phyloP scores from a whole-genome alignment of 2,888 invertebrate genomes.

The Monochamus alternatus region DNA sequence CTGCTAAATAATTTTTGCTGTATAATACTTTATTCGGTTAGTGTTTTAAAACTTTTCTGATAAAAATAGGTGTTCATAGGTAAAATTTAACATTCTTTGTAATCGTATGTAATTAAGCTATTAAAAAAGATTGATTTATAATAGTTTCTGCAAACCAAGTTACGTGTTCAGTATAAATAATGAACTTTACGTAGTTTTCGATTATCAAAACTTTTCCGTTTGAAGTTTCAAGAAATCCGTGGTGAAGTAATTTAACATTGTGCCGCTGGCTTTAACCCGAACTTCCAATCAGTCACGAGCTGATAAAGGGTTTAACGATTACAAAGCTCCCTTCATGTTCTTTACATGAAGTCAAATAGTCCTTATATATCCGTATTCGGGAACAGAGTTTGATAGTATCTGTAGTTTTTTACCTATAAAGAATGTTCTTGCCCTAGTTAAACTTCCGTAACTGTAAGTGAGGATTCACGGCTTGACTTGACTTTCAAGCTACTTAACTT shows the following conservation, averaged over 20 bases:
- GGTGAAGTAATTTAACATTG: constrained; percentile 38
- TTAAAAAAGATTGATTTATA: constrained; percentile 42
- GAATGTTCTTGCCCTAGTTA: too few relatives aligned
- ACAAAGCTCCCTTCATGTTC: constrained; percentile 37
- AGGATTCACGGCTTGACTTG: too few relatives aligned
- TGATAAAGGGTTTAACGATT: constrained; percentile 37
- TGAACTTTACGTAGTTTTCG: constrained; percentile 50
- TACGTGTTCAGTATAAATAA: constrained; percentile 50
- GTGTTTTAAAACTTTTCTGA: neutral
- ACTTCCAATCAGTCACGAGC: constrained; percentile 38
- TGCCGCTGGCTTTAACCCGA: constrained; percentile 24
- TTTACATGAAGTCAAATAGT: constrained; percentile 9
- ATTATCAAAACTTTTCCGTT: constrained; percentile 49
- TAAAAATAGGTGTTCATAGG: neutral
- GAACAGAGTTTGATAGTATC: too few relatives aligned
- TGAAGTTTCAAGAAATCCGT: constrained; percentile 39
- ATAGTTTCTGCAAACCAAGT: constrained; percentile 33
- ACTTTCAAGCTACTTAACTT: too few relatives aligned
- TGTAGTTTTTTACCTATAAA: too few relatives aligned
- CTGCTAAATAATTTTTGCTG: too few relatives aligned
- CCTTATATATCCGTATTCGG: constrained; percentile 8
- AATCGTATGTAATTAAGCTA: constrained; percentile 11
- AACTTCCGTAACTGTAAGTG: too few relatives aligned
- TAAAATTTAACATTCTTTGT: neutral
- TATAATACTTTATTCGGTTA: neutral